Conservation (phyloP, 2,797 vertebrate genomes). For the Tenualosa ilisha region DNA sequence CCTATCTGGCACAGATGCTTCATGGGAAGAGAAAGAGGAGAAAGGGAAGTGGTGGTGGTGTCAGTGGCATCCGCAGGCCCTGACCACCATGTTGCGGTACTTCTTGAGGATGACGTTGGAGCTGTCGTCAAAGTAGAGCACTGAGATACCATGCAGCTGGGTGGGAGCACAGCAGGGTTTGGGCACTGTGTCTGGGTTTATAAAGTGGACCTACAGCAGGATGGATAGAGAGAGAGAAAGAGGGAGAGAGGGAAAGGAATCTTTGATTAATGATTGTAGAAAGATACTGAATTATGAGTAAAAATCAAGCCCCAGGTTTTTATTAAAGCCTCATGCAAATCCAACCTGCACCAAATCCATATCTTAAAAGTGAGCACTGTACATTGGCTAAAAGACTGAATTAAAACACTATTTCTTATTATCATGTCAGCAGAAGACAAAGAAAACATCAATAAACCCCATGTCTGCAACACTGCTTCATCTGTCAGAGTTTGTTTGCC, state of each 20-base stretch:
- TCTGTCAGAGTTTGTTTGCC: neutral
- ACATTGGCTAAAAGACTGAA: neutral
- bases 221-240: neutral
- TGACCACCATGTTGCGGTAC: slow-evolving; percentile 98
- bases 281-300: neutral
- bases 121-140: slow-evolving; percentile 98
- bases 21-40: neutral
- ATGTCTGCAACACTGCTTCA: neutral
- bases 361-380: neutral
- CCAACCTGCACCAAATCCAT: neutral
- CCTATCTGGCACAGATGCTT: neutral
- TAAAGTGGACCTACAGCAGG: slow-evolving; percentile 90
- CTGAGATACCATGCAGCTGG: slow-evolving; percentile 96
- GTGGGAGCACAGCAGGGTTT: slow-evolving; percentile 98
- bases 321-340: too few species aligned
- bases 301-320: neutral
- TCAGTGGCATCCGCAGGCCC: slow-evolving; percentile 97
- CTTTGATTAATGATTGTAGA: neutral
- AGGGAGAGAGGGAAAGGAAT: neutral
- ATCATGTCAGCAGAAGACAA: neutral
- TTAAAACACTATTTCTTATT: neutral
- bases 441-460: neutral
- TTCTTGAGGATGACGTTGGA: slow-evolving; percentile 99
- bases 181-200: slow-evolving; percentile 94
- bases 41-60: neutral